Percentiles rank a stretch among this genome's conserved stretches.
phyloP scores from a whole-genome alignment of 2,797 vertebrate genomes.

The Australoheros facetus region DNA sequence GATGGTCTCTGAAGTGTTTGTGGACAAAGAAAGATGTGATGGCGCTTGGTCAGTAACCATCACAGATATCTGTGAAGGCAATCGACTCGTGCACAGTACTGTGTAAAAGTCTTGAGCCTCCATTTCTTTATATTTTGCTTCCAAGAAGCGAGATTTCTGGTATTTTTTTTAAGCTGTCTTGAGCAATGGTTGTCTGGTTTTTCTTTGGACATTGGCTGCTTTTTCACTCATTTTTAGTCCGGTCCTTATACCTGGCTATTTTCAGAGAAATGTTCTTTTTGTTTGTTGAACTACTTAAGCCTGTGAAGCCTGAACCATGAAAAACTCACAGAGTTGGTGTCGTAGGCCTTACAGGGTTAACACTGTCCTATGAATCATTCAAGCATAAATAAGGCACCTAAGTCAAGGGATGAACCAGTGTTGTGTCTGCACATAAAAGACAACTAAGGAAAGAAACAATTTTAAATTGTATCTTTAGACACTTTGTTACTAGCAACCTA shows the following conservation, averaged over 20 bases:
- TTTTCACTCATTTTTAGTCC: too few relatives aligned
- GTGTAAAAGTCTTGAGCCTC: not conserved
- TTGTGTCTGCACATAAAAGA: not conserved
- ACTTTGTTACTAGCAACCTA: not conserved
- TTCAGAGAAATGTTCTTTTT: too few relatives aligned
- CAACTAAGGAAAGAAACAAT: not conserved
- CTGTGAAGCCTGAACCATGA: too few relatives aligned
- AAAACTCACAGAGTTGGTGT: too few relatives aligned
- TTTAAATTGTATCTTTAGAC: not conserved
- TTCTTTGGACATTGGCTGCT: too few relatives aligned
- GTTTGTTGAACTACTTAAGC: too few relatives aligned
- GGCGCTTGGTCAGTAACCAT: not conserved
- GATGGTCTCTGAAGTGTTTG: not conserved
- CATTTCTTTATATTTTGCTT: not conserved
- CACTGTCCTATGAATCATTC: not conserved
- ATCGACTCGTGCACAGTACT: not conserved
- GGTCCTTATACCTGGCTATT: too few relatives aligned
- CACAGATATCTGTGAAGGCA: not conserved
- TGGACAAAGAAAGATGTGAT: not conserved
- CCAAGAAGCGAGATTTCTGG: not conserved
- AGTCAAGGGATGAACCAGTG: not conserved
- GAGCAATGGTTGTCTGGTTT: not conserved
- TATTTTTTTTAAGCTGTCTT: not conserved
- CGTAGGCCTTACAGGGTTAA: too few relatives aligned
- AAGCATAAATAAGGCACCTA: not conserved